phyloP scores from a whole-genome alignment of 2,797 vertebrate species.

The Hydrocynus forskahlii region DNA sequence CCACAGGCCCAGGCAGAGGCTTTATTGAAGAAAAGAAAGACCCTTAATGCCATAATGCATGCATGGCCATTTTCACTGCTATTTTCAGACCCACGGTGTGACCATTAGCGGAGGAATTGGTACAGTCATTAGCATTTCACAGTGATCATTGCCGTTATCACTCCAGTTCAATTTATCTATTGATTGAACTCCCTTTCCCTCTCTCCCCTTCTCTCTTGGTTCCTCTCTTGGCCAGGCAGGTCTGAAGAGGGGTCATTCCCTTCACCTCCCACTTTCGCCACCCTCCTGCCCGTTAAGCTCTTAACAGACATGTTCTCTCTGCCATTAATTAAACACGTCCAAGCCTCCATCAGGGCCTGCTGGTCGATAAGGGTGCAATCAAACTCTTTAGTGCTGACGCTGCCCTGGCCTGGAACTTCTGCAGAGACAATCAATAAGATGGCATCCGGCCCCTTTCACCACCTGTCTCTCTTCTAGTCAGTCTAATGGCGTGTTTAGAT shows the following conservation, averaged over 20 bases:
- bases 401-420: conserved; percentile 56
- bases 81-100: conserved; percentile 57
- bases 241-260: conserved; percentile 46
- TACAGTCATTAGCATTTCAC: conserved; percentile 64
- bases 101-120: conserved; percentile 62
- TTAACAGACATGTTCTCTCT: conserved; percentile 60
- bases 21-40: neutral
- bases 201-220: conserved; percentile 7
- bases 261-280: conserved; percentile 43
- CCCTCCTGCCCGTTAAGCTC: conserved; percentile 54
- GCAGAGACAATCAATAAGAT: conserved; percentile 69
- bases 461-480: conserved; percentile 42
- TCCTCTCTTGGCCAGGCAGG: conserved; percentile 44
- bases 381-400: conserved; percentile 63
- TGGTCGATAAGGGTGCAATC: conserved; percentile 65
- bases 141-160: conserved; percentile 63
- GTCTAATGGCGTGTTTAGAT: neutral
- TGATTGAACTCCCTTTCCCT: conserved; percentile 60
- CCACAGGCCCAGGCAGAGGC: neutral
- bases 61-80: conserved; percentile 54
- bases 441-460: conserved; percentile 56
- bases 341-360: conserved; percentile 43
- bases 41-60: conserved; percentile 62
- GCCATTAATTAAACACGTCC: conserved; percentile 71
- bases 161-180: conserved; percentile 67